Percentiles rank a stretch among this genome's conserved stretches.
phyloP scores from a whole-genome alignment of 2,113 vertebrate species.

The Microtus montanus region DNA sequence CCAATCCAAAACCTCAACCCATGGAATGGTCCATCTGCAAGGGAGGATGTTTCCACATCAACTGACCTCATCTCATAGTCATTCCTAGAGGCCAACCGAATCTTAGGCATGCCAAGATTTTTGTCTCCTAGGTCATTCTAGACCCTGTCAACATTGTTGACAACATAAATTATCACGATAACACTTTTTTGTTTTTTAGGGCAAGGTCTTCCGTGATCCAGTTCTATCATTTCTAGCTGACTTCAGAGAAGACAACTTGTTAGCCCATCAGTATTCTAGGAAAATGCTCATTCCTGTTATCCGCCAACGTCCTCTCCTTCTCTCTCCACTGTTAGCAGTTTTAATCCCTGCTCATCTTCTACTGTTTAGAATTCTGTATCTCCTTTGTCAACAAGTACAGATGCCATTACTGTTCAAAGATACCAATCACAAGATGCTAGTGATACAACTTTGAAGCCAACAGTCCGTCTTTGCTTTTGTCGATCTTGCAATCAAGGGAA shows the following conservation, averaged over 20 bases:
- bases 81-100: background rate
- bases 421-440: background rate
- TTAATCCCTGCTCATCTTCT: background rate
- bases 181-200: background rate
- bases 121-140: background rate
- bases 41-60: background rate
- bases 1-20: background rate
- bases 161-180: background rate
- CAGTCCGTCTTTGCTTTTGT: background rate
- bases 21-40: too few relatives aligned
- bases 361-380: background rate
- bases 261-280: background rate
- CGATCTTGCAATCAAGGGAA: background rate
- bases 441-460: slow-evolving; percentile 1
- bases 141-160: background rate
- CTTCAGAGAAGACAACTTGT: background rate
- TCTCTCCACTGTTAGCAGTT: background rate
- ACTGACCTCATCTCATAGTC: background rate
- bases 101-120: background rate
- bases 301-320: too few relatives aligned
- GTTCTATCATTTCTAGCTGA: background rate
- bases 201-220: background rate
- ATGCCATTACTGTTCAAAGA: background rate
- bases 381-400: background rate
- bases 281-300: background rate